Conservation (phyloP, 1,140 invertebrate species). For the Caenorhabditis brenneri region DNA sequence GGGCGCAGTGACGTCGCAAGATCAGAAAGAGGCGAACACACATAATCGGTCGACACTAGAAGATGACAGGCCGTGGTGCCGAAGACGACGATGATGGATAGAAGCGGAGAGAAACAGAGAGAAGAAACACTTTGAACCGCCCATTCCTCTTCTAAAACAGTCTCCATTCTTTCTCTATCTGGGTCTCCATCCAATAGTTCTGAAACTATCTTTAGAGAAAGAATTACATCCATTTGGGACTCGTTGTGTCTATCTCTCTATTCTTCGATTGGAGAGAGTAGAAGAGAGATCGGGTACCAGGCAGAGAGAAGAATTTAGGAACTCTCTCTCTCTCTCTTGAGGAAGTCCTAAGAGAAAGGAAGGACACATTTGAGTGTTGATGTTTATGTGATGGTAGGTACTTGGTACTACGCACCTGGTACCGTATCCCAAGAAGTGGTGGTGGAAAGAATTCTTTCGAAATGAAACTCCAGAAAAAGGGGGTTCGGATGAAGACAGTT, state of each 20-base stretch:
- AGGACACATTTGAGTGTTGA: not conserved
- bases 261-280: not conserved
- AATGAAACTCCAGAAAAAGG: too few species aligned
- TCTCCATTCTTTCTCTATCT: not conserved
- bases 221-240: not conserved
- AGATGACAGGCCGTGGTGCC: not conserved
- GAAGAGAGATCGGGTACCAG: not conserved
- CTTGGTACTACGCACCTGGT: not conserved
- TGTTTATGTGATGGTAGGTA: constrained; percentile 20
- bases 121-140: not conserved
- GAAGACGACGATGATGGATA: not conserved
- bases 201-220: not conserved
- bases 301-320: constrained; percentile 21
- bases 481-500: too few species aligned
- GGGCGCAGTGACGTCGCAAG: constrained; percentile 23
- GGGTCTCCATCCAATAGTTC: not conserved
- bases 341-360: not conserved
- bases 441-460: too few species aligned
- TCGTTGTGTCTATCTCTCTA: not conserved
- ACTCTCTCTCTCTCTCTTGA: not conserved
- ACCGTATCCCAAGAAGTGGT: not conserved
- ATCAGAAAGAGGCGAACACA: constrained; percentile 35
- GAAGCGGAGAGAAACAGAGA: not conserved
- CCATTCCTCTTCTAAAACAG: constrained; percentile 7
- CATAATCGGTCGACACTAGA: constrained; percentile 19